A percentile compares a stretch with the other conserved stretches of the same genome.
phyloP scores from a whole-genome alignment of 2,113 vertebrate genomes.

The Micromys minutus region DNA sequence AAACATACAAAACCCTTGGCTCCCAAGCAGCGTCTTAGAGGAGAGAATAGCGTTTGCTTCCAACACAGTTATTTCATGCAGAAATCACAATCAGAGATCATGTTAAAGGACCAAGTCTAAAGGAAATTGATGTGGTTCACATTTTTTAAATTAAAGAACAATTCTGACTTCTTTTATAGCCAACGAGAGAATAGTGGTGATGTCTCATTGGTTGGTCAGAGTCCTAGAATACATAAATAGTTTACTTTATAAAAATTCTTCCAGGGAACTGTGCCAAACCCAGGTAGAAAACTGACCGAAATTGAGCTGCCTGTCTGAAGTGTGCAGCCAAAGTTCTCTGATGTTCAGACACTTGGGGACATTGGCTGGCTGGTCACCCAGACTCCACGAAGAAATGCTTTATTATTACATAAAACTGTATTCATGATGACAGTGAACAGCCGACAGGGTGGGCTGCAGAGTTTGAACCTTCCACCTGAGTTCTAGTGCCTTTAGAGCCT shows the following conservation, averaged over 20 bases:
- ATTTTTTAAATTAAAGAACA: slow-evolving; percentile 85
- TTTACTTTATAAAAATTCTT: slow-evolving; percentile 79
- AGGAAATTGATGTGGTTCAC: slow-evolving; percentile 81
- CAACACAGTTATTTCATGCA: slow-evolving; percentile 78
- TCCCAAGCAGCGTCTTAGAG: slow-evolving; percentile 74
- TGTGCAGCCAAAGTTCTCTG: slow-evolving; percentile 39
- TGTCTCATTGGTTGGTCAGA: slow-evolving; percentile 82
- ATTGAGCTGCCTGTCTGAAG: slow-evolving; percentile 9
- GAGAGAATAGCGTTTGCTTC: slow-evolving; percentile 81
- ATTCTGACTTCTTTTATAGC: slow-evolving; percentile 80
- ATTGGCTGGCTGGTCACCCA: background rate
- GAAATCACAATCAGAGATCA: slow-evolving; percentile 80
- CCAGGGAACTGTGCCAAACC: slow-evolving; percentile 64
- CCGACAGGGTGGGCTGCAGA: background rate
- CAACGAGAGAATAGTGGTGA: slow-evolving; percentile 76
- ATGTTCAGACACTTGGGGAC: slow-evolving; percentile 67
- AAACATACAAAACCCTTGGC: slow-evolving; percentile 84
- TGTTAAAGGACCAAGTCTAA: slow-evolving; percentile 83
- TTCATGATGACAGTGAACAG: background rate
- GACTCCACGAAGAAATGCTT: background rate
- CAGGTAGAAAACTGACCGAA: background rate
- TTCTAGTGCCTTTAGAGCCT: background rate
- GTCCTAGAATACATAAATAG: slow-evolving; percentile 81
- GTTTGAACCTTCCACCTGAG: background rate
- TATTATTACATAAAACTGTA: background rate